Conservation (phyloP, 2,888 invertebrate species). For the Autographa gamma region DNA sequence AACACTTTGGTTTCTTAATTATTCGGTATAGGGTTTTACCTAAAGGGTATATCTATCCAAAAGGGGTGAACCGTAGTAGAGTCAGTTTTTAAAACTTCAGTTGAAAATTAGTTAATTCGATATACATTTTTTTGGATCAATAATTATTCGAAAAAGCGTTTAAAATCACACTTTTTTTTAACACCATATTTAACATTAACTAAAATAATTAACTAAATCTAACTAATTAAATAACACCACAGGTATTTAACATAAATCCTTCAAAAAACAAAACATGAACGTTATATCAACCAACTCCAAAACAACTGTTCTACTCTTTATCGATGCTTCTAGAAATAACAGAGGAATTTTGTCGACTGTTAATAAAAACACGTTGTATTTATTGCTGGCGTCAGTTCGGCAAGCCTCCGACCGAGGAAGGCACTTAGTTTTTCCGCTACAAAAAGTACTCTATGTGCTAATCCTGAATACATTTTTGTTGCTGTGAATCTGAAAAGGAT, state of each 20-base stretch:
- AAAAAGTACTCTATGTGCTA: background rate
- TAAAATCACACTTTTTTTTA: too few species aligned
- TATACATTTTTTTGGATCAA: too few species aligned
- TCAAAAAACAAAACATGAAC: background rate
- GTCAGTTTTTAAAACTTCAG: too few species aligned
- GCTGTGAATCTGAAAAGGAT: background rate
- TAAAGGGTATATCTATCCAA: too few species aligned
- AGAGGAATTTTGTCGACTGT: background rate
- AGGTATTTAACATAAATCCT: background rate
- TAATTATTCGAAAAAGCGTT: too few species aligned
- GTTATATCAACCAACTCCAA: background rate
- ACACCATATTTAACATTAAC: too few species aligned
- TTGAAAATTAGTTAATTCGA: too few species aligned
- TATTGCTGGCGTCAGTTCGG: background rate
- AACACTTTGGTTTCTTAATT: too few species aligned
- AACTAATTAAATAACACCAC: too few species aligned
- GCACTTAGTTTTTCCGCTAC: background rate
- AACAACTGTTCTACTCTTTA: background rate
- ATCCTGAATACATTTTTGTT: slow-evolving; percentile 1
- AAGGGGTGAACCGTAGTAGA: too few species aligned
- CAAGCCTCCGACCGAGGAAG: background rate
- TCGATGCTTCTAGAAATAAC: background rate
- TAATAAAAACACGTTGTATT: slow-evolving; percentile 2
- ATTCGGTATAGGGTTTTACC: too few species aligned
- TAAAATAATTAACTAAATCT: too few species aligned